A percentile compares a stretch with the other conserved stretches of the same genome.
These are phyloP conservation scores for Hemistola chrysoprasaria DNA, from an alignment of 2,888 invertebrate species.

Conservation along the genomic window DNA sequence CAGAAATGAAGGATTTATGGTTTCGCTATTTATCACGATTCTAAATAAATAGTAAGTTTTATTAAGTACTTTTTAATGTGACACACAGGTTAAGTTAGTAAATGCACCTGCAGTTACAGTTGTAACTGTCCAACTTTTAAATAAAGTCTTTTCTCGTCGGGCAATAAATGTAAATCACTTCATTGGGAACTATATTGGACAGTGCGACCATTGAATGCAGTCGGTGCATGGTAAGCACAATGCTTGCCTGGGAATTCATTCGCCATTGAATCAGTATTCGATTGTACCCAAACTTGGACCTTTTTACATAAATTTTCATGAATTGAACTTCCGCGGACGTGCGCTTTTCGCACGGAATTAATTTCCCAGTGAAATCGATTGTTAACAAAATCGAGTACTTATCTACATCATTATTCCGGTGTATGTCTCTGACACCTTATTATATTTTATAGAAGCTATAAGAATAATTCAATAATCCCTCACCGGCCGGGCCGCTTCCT, in stretches of 20 bases:
- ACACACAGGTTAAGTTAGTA: no score
- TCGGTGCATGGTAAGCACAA: constrained; percentile 66
- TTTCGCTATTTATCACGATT: no score
- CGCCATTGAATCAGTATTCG: constrained; percentile 65
- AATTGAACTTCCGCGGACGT: constrained; percentile 34
- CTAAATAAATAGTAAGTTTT: no score
- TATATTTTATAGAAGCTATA: constrained; percentile 23
- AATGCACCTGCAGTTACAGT: constrained; percentile 1
- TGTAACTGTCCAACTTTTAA: constrained; percentile 41
- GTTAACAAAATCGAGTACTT: constrained; percentile 17
- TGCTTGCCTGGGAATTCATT: constrained; percentile 59
- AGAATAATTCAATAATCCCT: constrained; percentile 28
- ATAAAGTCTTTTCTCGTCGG: constrained; percentile 48
- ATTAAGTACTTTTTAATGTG: no score
- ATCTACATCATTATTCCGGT: constrained; percentile 19
- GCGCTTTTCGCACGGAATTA: constrained; percentile 17
- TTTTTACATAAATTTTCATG: constrained; percentile 51
- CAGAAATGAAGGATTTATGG: no score
- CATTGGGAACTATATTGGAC: constrained; percentile 63
- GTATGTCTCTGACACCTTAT: constrained; percentile 19
- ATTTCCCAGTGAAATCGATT: constrained; percentile 19
- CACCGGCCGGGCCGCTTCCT: constrained; percentile 29
- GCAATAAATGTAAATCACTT: constrained; percentile 72
- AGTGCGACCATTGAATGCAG: constrained; percentile 57
- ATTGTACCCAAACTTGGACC: constrained; percentile 56